Percentiles rank a stretch among this genome's conserved stretches.
These are phyloP conservation scores for Lepidothrix coronata DNA, from an alignment of 2,113 vertebrate species.

Conservation along the genomic window DNA sequence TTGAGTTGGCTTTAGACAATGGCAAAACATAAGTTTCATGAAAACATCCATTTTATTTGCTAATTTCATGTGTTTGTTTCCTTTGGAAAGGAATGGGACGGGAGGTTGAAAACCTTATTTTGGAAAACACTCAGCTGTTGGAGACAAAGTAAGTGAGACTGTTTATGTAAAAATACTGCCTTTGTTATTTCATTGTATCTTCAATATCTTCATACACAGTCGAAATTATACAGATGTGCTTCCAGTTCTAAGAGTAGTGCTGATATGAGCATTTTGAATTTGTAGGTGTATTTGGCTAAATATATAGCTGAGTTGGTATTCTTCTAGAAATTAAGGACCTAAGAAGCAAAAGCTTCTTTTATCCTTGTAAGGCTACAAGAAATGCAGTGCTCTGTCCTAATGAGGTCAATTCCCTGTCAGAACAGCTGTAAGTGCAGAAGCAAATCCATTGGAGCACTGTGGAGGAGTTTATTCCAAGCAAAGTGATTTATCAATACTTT, in stretches of 20 bases:
- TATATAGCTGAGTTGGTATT: neutral
- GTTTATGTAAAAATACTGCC: neutral
- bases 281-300: neutral
- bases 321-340: neutral
- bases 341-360: neutral
- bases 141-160: slow-evolving; percentile 91
- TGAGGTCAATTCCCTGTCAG: neutral
- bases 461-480: neutral
- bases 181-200: neutral
- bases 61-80: slow-evolving; percentile 39
- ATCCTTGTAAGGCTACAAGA: neutral
- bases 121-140: slow-evolving; percentile 94
- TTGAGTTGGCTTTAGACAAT: neutral
- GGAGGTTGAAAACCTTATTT: slow-evolving; percentile 97
- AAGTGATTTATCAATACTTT: neutral
- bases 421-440: neutral
- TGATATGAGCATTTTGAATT: neutral
- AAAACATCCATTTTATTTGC: neutral
- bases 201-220: neutral
- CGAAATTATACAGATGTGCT: neutral
- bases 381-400: neutral
- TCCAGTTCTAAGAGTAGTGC: neutral
- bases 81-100: slow-evolving; percentile 93
- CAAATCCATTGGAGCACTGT: neutral
- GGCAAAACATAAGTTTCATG: neutral